Evolutionary conservation across 1,140 invertebrate species (phyloP).

Genomic region (Cylas formicarius): DNA sequence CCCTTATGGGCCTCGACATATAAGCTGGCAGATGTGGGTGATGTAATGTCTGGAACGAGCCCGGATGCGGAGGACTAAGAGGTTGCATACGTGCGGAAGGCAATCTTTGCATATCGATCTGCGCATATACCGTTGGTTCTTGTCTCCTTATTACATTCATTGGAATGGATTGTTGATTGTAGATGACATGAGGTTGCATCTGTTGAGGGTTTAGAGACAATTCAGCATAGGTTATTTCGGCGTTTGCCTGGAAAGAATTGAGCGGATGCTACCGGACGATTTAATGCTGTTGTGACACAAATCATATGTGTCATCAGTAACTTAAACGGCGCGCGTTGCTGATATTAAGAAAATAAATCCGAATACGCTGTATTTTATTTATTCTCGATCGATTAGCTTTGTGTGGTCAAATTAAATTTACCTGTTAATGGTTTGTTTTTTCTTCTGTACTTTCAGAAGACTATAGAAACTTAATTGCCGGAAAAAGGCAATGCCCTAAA

Average conservation of each 20-base stretch:
- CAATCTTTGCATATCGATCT: slow-evolving; percentile 43
- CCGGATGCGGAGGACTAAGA: slow-evolving; percentile 34
- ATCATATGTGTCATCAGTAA: too few species aligned
- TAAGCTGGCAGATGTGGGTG: slow-evolving; percentile 39
- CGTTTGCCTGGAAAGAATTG: slow-evolving; percentile 33
- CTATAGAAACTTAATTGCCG: too few species aligned
- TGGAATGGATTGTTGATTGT: slow-evolving; percentile 39
- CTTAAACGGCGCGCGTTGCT: too few species aligned
- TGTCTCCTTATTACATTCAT: slow-evolving; percentile 38
- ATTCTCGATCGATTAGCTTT: too few species aligned
- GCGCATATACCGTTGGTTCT: slow-evolving; percentile 46
- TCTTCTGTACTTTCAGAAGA: too few species aligned
- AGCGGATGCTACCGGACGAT: slow-evolving; percentile 5
- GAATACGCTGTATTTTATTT: too few species aligned
- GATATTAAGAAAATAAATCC: too few species aligned
- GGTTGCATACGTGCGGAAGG: slow-evolving; percentile 31
- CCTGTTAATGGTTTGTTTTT: too few species aligned
- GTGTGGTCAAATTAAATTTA: too few species aligned
- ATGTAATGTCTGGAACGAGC: slow-evolving; percentile 35
- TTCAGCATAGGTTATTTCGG: slow-evolving; percentile 49
- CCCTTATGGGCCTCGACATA: slow-evolving; percentile 32
- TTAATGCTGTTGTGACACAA: neutral
- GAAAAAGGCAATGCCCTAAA: too few species aligned
- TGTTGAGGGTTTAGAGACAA: slow-evolving; percentile 43
- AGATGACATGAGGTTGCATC: slow-evolving; percentile 39